Base-by-base conservation (phyloP, 2,113 vertebrate species). In the Poecile atricapillus region DNA sequence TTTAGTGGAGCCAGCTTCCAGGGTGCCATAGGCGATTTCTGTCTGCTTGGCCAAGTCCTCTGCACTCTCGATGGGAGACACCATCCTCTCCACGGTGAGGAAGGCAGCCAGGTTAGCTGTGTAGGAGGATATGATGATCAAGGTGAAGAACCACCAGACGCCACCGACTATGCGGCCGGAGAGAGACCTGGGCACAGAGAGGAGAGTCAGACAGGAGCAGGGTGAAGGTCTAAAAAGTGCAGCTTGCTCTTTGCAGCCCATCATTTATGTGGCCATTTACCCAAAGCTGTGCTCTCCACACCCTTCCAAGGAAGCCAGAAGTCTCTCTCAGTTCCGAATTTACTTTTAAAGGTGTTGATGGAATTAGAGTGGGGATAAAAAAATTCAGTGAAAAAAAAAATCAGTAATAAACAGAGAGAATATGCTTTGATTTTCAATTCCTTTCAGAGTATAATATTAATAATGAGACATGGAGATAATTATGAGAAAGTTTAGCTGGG, bases 141-240 rank as follows among this genome's bases (percentile, higher is more conserved):
- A 98, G 84, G 99, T 99, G 98, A 99, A 99, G 98, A 99, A 99
- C 99, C 99, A 99, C 99, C 99, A 99, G 94, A 99, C 99, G 1
- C 99, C 99, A 65, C 99, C 99, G 0, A 99, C 99, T 43, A 99
- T 99, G 37, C 99, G 99, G 62, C 99, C 99, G 0, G 99, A 99
- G 65, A 99, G 98, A 76, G 99, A 99, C 97, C 99, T 99, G 92
- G 80, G 96, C 76, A 77, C 95, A 95, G 89, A 94, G 76, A 77
- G 68, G 22, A 87, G 93, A 91, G 78, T 89, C 65, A 63, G 69
- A 89, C 78, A 93, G 93, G 76, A 77, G 71, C 13, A 15, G 11
- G 56, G 77, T 18, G 67, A 82, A 83, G 39, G 47, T 58, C 33
- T 20, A 13, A 19, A 84, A 86, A 41, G 39, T 73, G 50, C 52